Evolutionary conservation across 1,140 invertebrate genomes (phyloP).

Genomic region (Physella acuta): DNA sequence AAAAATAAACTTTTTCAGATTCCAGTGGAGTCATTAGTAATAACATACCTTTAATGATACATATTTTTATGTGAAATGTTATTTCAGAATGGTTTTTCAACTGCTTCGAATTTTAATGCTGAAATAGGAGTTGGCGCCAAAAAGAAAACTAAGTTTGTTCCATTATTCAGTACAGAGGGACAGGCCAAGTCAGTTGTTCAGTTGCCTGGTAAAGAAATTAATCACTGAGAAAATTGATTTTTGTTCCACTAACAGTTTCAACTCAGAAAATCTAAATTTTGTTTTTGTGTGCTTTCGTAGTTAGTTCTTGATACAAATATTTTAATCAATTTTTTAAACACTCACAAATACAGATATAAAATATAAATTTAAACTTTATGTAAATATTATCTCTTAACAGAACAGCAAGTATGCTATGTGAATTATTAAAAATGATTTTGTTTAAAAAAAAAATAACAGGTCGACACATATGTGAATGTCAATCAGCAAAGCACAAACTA

Average conservation of each 20-base stretch:
- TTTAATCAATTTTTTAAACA: too few species aligned
- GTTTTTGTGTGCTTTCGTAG: too few species aligned
- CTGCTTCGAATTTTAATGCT: neutral
- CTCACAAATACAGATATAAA: neutral
- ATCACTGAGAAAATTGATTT: too few species aligned
- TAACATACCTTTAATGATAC: too few species aligned
- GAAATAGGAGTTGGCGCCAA: slow-evolving; percentile 55
- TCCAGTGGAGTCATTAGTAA: neutral
- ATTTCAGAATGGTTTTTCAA: neutral
- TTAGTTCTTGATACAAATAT: too few species aligned
- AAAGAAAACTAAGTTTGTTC: slow-evolving; percentile 77
- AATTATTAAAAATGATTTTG: neutral
- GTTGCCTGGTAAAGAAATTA: slow-evolving; percentile 55
- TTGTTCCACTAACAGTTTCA: too few species aligned
- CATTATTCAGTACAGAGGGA: slow-evolving; percentile 75
- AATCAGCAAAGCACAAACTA: slow-evolving; percentile 85
- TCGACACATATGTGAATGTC: slow-evolving; percentile 85
- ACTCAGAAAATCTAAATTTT: too few species aligned
- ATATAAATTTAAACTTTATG: neutral
- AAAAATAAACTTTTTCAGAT: neutral
- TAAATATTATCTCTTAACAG: neutral
- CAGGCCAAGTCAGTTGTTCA: slow-evolving; percentile 63
- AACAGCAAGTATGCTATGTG: neutral
- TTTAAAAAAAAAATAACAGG: slow-evolving; percentile 66
- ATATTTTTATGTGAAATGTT: too few species aligned